phyloP scores from a whole-genome alignment of 2,797 vertebrate species.

The Lagocephalus sceleratus region DNA sequence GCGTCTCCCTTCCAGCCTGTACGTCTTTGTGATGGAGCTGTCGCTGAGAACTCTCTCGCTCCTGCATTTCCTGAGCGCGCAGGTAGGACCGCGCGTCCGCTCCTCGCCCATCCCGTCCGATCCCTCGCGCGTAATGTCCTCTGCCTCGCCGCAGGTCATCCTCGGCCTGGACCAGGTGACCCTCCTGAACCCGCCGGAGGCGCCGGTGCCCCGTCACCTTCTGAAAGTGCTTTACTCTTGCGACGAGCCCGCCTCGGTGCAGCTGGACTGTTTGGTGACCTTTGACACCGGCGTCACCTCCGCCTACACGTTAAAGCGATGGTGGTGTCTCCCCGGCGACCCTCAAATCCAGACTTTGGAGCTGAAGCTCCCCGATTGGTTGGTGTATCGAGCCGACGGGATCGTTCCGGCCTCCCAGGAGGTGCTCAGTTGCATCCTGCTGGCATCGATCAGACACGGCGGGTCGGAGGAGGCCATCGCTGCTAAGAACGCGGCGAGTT shows the following conservation, averaged over 20 bases:
- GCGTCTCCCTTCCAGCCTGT: conserved; percentile 8
- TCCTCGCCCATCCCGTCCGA: background rate
- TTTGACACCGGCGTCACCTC: conserved; percentile 61
- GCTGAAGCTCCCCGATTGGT: conserved; percentile 75
- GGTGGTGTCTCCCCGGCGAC: conserved; percentile 65
- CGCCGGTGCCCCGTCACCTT: conserved; percentile 46
- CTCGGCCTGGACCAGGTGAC: conserved; percentile 49
- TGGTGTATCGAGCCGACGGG: conserved; percentile 78
- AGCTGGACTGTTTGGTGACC: conserved; percentile 67
- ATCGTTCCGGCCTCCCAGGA: conserved; percentile 62
- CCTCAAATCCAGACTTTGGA: conserved; percentile 37
- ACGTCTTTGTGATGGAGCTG: conserved; percentile 17
- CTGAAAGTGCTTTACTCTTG: conserved; percentile 72
- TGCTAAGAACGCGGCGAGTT: conserved; percentile 42
- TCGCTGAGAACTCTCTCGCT: conserved; percentile 27
- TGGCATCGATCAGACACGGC: conserved; percentile 55
- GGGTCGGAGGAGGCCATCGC: conserved; percentile 24
- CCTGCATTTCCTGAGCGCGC: conserved; percentile 46
- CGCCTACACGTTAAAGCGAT: conserved; percentile 53
- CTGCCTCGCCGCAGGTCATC: conserved; percentile 43
- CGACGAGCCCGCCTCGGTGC: conserved; percentile 51
- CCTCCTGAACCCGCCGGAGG: conserved; percentile 73
- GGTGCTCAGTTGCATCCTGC: conserved; percentile 70
- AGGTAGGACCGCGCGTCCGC: conserved; percentile 53
- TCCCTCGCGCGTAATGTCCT: conserved; percentile 3